Evolutionary conservation across 1,140 invertebrate genomes (phyloP).

Genomic region (Arctopsyche grandis): DNA sequence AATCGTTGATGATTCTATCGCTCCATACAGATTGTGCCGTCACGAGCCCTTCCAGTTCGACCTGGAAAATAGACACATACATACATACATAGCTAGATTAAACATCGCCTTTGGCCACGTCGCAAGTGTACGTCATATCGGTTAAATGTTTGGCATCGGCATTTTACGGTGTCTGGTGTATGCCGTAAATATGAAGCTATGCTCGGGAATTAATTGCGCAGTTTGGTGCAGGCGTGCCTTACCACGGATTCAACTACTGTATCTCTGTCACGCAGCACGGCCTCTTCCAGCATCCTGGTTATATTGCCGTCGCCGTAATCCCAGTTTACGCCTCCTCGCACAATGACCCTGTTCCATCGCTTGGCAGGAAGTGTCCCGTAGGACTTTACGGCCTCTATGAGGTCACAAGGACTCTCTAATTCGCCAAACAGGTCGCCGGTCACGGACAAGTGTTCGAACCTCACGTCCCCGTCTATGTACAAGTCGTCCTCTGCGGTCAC

Average conservation of each 20-base stretch:
- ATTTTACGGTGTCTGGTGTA: neutral
- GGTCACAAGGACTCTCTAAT: constrained; percentile 29
- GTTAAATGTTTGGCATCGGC: neutral
- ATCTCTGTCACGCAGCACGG: constrained; percentile 54
- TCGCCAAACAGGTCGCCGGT: constrained; percentile 39
- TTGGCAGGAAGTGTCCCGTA: constrained; percentile 23
- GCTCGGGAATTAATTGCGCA: neutral
- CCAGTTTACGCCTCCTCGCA: constrained; percentile 45
- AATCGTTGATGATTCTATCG: constrained; percentile 29
- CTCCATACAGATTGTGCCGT: constrained; percentile 22
- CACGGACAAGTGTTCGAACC: constrained; percentile 28
- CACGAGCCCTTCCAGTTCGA: constrained; percentile 33
- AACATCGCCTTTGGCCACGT: neutral
- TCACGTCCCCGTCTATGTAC: constrained; percentile 27
- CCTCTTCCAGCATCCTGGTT: constrained; percentile 46
- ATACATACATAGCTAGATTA: neutral
- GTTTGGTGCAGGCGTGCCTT: constrained; percentile 1
- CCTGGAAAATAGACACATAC: constrained; percentile 26
- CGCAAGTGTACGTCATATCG: neutral
- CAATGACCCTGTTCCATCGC: constrained; percentile 32
- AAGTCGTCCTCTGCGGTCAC: constrained; percentile 15
- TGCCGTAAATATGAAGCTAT: neutral
- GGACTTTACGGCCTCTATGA: constrained; percentile 23
- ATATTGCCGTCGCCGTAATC: constrained; percentile 15
- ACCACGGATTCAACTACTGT: constrained; percentile 50